A percentile compares a stretch with the other conserved stretches of the same genome.
phyloP scores from a whole-genome alignment of 1,140 invertebrate genomes.

The Laupala kohalensis region DNA sequence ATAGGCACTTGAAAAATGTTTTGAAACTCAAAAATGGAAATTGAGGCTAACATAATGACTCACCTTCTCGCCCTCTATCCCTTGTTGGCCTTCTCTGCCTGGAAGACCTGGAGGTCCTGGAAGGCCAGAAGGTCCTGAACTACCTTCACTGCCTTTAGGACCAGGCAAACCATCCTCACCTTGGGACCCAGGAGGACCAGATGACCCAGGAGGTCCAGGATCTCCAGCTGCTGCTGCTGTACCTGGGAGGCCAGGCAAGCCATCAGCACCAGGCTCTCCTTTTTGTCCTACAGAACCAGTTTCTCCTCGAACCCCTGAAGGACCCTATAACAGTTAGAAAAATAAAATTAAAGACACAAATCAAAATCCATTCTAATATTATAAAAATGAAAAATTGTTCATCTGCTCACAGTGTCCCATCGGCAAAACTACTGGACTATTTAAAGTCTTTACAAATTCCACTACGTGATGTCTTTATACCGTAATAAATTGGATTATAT shows the following conservation, averaged over 20 bases:
- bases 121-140: slow-evolving; percentile 20
- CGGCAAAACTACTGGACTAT: too few relatives aligned
- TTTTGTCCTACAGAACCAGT: slow-evolving; percentile 26
- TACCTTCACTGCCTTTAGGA: slow-evolving; percentile 55
- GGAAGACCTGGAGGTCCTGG: slow-evolving; percentile 21
- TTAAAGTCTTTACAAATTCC: too few relatives aligned
- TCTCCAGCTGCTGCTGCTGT: slow-evolving; percentile 20
- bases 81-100: slow-evolving; percentile 24
- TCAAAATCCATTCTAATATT: too few relatives aligned
- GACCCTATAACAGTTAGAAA: slow-evolving; percentile 13
- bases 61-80: slow-evolving; percentile 19
- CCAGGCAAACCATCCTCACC: slow-evolving; percentile 48
- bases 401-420: too few relatives aligned
- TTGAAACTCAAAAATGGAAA: too few relatives aligned
- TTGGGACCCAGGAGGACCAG: slow-evolving; percentile 24
- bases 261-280: slow-evolving; percentile 29
- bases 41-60: too few relatives aligned
- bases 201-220: slow-evolving; percentile 23
- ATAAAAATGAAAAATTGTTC: too few relatives aligned
- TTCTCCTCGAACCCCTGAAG: slow-evolving; percentile 22
- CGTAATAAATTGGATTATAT: too few relatives aligned
- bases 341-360: too few relatives aligned
- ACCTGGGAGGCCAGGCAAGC: slow-evolving; percentile 26
- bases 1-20: too few relatives aligned
- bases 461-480: too few relatives aligned